These are phyloP conservation scores for Dexiosoma caninum DNA, from an alignment of 2,888 invertebrate species.

Conservation along the genomic window DNA sequence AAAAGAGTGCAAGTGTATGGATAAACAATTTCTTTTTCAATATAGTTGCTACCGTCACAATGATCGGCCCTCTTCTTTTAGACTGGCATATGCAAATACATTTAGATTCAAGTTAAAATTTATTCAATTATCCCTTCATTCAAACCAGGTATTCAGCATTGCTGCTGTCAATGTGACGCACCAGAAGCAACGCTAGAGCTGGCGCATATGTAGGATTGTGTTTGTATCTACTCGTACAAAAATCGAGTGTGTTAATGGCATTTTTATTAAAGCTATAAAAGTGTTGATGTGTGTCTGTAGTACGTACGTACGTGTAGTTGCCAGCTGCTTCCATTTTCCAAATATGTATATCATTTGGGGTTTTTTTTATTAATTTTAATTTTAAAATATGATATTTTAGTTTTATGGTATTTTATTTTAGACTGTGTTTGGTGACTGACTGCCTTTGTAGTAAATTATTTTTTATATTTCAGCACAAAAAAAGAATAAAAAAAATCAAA, in stretches of 20 bases:
- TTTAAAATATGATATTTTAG: slow-evolving; percentile 13
- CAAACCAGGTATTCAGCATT: slow-evolving; percentile 55
- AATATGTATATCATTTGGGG: background rate
- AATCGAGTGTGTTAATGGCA: background rate
- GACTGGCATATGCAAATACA: background rate
- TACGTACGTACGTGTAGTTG: too few relatives aligned
- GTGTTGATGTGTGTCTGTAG: background rate
- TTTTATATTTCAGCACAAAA: background rate
- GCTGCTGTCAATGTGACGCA: slow-evolving; percentile 45
- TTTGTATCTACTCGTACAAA: background rate
- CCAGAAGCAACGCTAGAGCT: background rate
- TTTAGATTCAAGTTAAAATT: background rate
- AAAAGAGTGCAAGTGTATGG: too few relatives aligned
- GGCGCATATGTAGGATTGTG: background rate
- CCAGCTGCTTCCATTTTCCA: background rate
- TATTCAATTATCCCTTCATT: slow-evolving; percentile 8
- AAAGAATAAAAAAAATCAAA: background rate
- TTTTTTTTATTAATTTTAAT: slow-evolving; percentile 13
- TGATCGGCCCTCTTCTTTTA: background rate
- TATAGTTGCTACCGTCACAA: background rate
- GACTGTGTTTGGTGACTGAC: background rate
- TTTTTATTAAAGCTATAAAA: background rate
- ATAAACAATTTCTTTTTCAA: too few relatives aligned
- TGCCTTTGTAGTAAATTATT: background rate
- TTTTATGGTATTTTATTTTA: background rate